Conservation (phyloP, 1,140 invertebrate genomes). For the Bacillus rossius region DNA sequence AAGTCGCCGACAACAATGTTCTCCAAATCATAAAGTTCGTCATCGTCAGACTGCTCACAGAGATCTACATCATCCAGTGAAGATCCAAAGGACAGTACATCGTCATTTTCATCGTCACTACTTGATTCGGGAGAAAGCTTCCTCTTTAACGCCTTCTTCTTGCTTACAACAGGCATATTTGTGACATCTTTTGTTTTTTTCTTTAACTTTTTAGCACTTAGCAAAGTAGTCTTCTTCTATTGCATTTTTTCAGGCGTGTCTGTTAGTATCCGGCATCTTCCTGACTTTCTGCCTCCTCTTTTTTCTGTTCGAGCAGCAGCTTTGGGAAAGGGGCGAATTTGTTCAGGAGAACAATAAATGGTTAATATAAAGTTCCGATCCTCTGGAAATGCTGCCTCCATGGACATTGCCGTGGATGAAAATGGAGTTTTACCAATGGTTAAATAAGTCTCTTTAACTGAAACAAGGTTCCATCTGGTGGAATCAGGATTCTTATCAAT, state of each 20-base stretch:
- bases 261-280: not conserved
- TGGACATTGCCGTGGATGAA: not conserved
- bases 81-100: not conserved
- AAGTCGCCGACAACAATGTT: not conserved
- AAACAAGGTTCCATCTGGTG: not conserved
- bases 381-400: not conserved
- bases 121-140: not conserved
- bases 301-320: not conserved
- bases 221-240: not conserved
- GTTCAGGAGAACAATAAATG: not conserved
- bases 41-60: not conserved
- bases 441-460: too few relatives aligned
- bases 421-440: not conserved
- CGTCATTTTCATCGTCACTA: not conserved
- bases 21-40: not conserved
- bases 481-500: too few relatives aligned
- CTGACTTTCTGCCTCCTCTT: not conserved
- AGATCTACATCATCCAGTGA: not conserved
- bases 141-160: not conserved
- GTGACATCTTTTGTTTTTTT: not conserved
- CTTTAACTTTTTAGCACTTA: not conserved
- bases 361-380: too few relatives aligned
- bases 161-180: not conserved
- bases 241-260: not conserved
- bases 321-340: not conserved